A percentile compares a stretch with the other conserved stretches of the same genome.
Conservation (phyloP, 1,140 invertebrate genomes). For the Hylyphantes graminicola region DNA sequence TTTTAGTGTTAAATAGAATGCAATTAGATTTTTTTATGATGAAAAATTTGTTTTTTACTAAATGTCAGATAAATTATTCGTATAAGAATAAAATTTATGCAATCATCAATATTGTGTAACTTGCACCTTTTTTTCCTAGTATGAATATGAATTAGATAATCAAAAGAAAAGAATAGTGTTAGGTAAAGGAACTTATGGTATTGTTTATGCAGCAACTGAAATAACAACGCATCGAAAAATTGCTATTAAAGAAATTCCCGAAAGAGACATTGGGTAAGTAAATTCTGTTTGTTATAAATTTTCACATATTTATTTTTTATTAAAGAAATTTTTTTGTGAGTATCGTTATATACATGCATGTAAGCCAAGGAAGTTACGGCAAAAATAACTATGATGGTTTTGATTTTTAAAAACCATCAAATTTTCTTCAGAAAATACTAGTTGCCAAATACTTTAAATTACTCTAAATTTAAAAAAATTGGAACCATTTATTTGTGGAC, state of each 20-base stretch:
- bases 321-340: neutral
- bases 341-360: too few relatives aligned
- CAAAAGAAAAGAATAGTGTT: slow-evolving; percentile 86
- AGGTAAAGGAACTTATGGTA: slow-evolving; percentile 93
- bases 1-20: too few relatives aligned
- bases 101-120: slow-evolving; percentile 2
- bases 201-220: slow-evolving; percentile 94
- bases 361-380: neutral
- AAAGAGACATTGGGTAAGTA: slow-evolving; percentile 87
- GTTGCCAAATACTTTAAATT: too few relatives aligned
- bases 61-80: too few relatives aligned
- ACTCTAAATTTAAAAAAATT: too few relatives aligned
- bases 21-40: neutral
- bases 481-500: too few relatives aligned
- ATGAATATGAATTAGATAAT: slow-evolving; percentile 97
- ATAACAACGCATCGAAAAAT: slow-evolving; percentile 94
- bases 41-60: neutral
- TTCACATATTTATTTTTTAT: neutral
- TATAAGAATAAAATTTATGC: neutral
- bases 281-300: neutral
- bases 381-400: neutral
- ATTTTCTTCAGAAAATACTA: too few relatives aligned
- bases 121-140: slow-evolving; percentile 73
- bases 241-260: slow-evolving; percentile 97
- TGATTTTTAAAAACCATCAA: too few relatives aligned